Conservation (phyloP, 2,797 vertebrate genomes). For the Rhynchotus rufescens region DNA sequence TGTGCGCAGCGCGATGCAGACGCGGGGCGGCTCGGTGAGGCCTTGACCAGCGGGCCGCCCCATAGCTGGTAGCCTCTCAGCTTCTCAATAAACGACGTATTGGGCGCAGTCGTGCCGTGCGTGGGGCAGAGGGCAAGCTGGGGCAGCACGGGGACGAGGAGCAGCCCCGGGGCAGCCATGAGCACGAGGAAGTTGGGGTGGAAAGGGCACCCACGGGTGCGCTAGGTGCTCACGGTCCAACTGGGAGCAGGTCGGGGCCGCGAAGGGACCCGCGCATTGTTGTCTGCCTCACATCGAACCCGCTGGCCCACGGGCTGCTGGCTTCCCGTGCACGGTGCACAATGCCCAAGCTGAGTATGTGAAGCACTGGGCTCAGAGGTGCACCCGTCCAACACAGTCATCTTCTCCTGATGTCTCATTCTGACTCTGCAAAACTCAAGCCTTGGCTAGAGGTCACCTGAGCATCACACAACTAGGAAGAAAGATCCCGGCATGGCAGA, state of each 20-base stretch:
- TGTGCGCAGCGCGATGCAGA: no score
- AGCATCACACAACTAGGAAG: background rate
- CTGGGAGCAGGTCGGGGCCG: background rate
- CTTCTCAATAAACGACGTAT: background rate
- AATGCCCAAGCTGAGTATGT: rapidly evolving
- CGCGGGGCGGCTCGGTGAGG: background rate
- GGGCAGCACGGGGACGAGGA: no score
- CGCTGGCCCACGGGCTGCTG: background rate
- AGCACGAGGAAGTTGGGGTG: no score
- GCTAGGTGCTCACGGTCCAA: background rate
- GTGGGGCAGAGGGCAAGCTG: no score
- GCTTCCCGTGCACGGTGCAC: background rate
- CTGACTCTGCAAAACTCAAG: background rate
- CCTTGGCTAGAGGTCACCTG: background rate
- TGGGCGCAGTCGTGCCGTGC: background rate
- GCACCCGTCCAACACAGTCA: background rate
- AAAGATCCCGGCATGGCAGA: background rate
- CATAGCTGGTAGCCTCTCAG: background rate
- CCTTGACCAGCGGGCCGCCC: rapidly evolving
- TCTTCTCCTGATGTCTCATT: background rate
- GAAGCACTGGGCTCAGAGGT: rapidly evolving
- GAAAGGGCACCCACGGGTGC: background rate
- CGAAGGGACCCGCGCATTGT: rapidly evolving
- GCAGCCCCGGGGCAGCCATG: no score
- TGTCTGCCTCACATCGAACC: background rate